Evolutionary conservation across 2,797 vertebrate genomes (phyloP).

Genomic region (Onychomys leucogaster): DNA sequence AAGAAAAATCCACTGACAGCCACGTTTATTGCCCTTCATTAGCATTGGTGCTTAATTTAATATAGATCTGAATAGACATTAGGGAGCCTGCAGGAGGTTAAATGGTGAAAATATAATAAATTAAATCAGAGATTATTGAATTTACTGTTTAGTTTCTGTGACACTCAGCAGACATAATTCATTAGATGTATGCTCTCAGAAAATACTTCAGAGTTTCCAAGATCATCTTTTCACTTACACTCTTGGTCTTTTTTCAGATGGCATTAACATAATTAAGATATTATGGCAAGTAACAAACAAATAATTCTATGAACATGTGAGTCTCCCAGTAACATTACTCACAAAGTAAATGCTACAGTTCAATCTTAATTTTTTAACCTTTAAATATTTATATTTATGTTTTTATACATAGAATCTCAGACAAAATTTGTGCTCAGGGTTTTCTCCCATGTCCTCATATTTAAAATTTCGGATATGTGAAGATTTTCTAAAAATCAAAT

Average conservation of each 20-base stretch:
- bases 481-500: slow-evolving; percentile 57
- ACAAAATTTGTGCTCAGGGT: background rate
- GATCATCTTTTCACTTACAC: slow-evolving; percentile 82
- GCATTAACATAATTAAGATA: slow-evolving; percentile 73
- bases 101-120: slow-evolving; percentile 92
- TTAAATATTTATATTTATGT: slow-evolving; percentile 22
- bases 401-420: background rate
- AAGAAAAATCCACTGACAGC: slow-evolving; percentile 93
- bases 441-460: slow-evolving; percentile 36
- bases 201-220: slow-evolving; percentile 83
- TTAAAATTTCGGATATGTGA: slow-evolving; percentile 49
- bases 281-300: slow-evolving; percentile 60
- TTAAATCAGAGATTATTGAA: slow-evolving; percentile 92
- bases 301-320: slow-evolving; percentile 61
- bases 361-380: slow-evolving; percentile 42
- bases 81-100: slow-evolving; percentile 93
- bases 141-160: slow-evolving; percentile 91
- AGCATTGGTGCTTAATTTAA: slow-evolving; percentile 93
- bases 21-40: slow-evolving; percentile 93
- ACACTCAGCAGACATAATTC: slow-evolving; percentile 90
- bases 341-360: slow-evolving; percentile 28
- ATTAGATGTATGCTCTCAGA: slow-evolving; percentile 87
- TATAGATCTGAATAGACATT: slow-evolving; percentile 93
- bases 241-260: slow-evolving; percentile 80
- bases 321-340: slow-evolving; percentile 63